Evolutionary conservation across 2,113 vertebrate species (phyloP).

Genomic region (Balaenoptera acutorostrata): DNA sequence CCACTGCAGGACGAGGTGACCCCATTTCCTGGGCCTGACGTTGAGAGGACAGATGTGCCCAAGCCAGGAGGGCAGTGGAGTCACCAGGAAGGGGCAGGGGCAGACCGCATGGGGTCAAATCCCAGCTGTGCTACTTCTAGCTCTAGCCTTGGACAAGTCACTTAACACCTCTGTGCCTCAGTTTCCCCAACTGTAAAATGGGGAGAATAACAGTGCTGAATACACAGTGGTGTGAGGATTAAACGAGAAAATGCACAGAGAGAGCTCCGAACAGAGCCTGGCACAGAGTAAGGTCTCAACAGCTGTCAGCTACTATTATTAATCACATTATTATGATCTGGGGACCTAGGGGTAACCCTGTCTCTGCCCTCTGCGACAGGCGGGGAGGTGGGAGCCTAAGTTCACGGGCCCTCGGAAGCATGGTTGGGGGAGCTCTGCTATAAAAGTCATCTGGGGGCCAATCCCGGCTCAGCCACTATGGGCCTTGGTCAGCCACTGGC

Average conservation of each 20-base stretch:
- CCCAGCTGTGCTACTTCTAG: background rate
- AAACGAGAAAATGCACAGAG: background rate
- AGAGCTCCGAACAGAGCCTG: background rate
- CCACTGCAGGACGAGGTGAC: background rate
- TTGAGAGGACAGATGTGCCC: background rate
- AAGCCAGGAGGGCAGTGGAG: background rate
- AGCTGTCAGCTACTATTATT: no score
- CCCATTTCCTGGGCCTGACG: background rate
- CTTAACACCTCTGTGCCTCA: background rate
- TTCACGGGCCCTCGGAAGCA: background rate
- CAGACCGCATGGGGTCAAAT: no score
- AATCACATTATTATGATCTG: background rate
- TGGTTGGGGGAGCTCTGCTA: background rate
- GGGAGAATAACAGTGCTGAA: background rate
- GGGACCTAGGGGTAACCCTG: background rate
- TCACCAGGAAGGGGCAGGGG: background rate
- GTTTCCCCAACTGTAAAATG: background rate
- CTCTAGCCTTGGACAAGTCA: background rate
- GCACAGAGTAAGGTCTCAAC: background rate
- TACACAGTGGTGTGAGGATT: background rate
- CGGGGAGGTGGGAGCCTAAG: background rate
- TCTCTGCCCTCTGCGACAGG: background rate
- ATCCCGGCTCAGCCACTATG: background rate
- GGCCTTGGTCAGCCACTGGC: background rate
- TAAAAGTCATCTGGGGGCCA: no score